Conservation (phyloP, 2,888 invertebrate species). For the Cheilosia vulpina region DNA sequence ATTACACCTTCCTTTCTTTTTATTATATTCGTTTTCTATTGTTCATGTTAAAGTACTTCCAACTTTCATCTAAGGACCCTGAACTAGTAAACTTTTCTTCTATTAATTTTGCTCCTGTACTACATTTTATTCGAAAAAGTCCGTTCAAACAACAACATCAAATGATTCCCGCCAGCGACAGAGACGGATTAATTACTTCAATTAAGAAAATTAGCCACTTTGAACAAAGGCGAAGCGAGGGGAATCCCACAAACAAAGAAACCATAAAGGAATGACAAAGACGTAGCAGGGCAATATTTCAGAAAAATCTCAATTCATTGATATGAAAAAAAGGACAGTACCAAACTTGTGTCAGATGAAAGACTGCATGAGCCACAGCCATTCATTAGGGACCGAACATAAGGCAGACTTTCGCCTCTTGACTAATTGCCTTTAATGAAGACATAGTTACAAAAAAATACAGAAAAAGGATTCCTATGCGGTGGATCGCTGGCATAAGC, state of each 20-base stretch:
- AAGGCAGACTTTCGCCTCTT: conserved; percentile 67
- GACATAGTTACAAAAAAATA: conserved; percentile 57
- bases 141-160: conserved; percentile 47
- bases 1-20: too few species aligned
- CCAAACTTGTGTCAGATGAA: conserved; percentile 66
- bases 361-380: conserved; percentile 69
- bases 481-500: conserved; percentile 41
- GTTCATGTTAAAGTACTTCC: too few species aligned
- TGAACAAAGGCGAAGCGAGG: conserved; percentile 58
- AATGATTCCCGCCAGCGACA: conserved; percentile 49
- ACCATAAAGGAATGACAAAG: conserved; percentile 39
- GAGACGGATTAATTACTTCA: conserved; percentile 64
- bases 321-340: conserved; percentile 69
- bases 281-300: conserved; percentile 63
- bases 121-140: background rate
- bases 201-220: conserved; percentile 71
- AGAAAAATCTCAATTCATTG: conserved; percentile 69
- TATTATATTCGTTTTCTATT: too few species aligned
- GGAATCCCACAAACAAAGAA: conserved; percentile 59
- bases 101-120: too few species aligned
- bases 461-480: conserved; percentile 50
- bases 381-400: conserved; percentile 65
- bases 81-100: too few species aligned
- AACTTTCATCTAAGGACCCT: too few species aligned
- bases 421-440: conserved; percentile 72